Evolutionary conservation across 2,888 invertebrate genomes (phyloP).

Genomic region (Harpagoxenus sublaevis): DNA sequence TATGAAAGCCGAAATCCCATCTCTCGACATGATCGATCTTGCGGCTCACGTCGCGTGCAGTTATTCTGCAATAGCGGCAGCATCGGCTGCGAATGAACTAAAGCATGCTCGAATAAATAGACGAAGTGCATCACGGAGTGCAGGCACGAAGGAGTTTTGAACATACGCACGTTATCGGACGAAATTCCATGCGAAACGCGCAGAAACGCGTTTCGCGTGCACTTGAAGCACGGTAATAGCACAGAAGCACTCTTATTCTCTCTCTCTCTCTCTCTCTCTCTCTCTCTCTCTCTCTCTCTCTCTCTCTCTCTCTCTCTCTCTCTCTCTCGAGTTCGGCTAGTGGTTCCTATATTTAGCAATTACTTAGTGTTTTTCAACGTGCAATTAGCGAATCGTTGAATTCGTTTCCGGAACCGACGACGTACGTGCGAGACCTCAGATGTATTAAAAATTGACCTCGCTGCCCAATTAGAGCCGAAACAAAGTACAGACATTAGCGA

Average conservation of each 20-base stretch:
- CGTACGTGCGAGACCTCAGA: background rate
- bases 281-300: background rate
- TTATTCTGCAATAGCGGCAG: conserved; percentile 32
- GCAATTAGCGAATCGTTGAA: conserved; percentile 22
- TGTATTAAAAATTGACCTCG: conserved; percentile 28
- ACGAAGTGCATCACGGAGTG: background rate
- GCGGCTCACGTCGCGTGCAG: conserved; percentile 3
- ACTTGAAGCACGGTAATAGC: background rate
- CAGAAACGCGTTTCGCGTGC: background rate
- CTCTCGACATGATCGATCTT: conserved; percentile 35
- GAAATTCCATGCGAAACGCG: background rate
- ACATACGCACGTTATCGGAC: background rate
- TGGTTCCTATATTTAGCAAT: background rate
- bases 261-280: background rate
- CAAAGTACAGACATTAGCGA: conserved; percentile 61
- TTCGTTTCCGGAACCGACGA: background rate
- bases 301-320: background rate
- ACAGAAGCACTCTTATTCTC: background rate
- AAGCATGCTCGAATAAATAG: conserved; percentile 29
- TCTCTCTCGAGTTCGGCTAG: background rate
- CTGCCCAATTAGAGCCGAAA: conserved; percentile 52
- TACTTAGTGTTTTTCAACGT: background rate
- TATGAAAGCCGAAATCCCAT: conserved; percentile 13
- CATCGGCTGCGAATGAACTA: conserved; percentile 31
- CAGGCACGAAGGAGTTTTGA: conserved; percentile 28